Evolutionary conservation across 2,888 invertebrate genomes (phyloP), one percentile per base, ranked within the genome.

Genomic region (Himalopsyche kuldschensis): DNA sequence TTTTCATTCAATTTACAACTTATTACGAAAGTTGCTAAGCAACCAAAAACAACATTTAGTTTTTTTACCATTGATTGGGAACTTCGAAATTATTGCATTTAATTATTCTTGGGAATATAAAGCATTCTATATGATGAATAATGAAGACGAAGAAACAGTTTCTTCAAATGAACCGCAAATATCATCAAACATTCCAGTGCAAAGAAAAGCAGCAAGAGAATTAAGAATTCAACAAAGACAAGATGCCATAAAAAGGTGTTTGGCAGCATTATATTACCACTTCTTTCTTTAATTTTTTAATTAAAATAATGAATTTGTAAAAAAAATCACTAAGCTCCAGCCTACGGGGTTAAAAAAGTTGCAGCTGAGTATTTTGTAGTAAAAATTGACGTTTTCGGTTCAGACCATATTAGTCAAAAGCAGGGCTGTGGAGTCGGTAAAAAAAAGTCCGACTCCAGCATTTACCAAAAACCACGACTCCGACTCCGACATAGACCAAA

Each of bases 141-240:
- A 89, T 0, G 90, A 90, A 30, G 90, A 91, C 0, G 91, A 90
- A 32, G 91, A 91, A 11, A 90, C 91, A 88, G 90, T 91, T 3
- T 87, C 91, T 87, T 90, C 91, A 0, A 91, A 91, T 83, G 94
- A 93, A 87, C 93, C 94, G 1, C 93, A 93, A 87, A 90, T 82
- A 5, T 77, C 82, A 20, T 84, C 84, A 10, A 31, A 31, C n/a
- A 82, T 95, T 89, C 93, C 94, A 10, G 91, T 92, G 78, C 95
- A 96, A 89, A 90, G 96, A 87, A 96, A 95, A 89, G 91, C 94
- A 69, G 96, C 94, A 0, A 92, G 96, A 83, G 90, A 92, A 84
- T 88, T 94, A 79, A 92, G 96, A 77, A 95, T 96, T 87, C 92
- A 94, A 88, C 92, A 93, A 83, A 91, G 94, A 85, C 90, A 92